A percentile compares a stretch with the other conserved stretches of the same genome.
Evolutionary conservation across 2,888 invertebrate genomes (phyloP).

Genomic region (Melipona beecheii): DNA sequence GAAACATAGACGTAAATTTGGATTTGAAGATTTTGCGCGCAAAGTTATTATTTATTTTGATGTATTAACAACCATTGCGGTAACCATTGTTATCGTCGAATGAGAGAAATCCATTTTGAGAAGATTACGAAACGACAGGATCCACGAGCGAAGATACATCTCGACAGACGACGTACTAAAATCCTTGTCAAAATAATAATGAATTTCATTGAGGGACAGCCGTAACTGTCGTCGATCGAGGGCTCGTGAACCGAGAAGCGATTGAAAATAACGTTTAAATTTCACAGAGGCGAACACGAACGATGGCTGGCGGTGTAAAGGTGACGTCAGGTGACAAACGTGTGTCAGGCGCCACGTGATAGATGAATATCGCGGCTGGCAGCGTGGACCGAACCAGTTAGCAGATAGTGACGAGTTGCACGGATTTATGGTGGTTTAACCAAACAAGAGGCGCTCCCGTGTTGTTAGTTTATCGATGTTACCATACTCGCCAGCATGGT

Average conservation of each 20-base stretch:
- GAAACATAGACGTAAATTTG: too few relatives aligned
- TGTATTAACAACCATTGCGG: too few relatives aligned
- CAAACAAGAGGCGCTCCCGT: constrained; percentile 63
- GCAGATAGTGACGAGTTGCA: constrained; percentile 72
- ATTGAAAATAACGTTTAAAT: constrained; percentile 39
- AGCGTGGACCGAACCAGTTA: constrained; percentile 49
- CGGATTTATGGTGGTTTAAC: constrained; percentile 69
- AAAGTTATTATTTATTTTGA: too few relatives aligned
- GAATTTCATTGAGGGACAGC: background rate
- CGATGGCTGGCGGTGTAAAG: constrained; percentile 60
- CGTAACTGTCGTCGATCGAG: background rate
- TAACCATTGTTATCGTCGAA: too few relatives aligned
- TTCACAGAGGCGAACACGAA: constrained; percentile 8
- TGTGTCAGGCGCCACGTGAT: constrained; percentile 67
- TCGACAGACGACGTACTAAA: background rate
- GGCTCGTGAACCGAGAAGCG: background rate
- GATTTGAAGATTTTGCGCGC: too few relatives aligned
- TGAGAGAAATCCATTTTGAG: too few relatives aligned
- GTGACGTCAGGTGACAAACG: constrained; percentile 71
- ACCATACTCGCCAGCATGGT: constrained; percentile 28
- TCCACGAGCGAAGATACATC: background rate
- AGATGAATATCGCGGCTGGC: constrained; percentile 66
- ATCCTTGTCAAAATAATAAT: background rate
- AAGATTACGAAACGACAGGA: too few relatives aligned
- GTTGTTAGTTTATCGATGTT: constrained; percentile 65